Percentiles rank a stretch among this genome's conserved stretches.
Conservation (phyloP, 1,140 invertebrate genomes). For the Pentalonia nigronervosa region DNA sequence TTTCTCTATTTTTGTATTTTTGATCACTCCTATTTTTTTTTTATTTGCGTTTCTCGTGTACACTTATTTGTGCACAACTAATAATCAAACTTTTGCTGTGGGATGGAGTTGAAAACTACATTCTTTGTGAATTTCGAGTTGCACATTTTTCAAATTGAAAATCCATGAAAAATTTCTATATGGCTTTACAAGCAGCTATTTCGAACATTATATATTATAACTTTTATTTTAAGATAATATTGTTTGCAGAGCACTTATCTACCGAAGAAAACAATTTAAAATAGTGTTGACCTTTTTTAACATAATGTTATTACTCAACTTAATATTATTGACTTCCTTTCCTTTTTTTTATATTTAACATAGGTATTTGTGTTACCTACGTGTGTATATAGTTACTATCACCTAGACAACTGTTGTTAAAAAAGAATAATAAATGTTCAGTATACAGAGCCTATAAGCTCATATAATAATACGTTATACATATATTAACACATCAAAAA, state of each 20-base stretch:
- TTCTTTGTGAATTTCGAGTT: no score
- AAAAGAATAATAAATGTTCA: conserved; percentile 47
- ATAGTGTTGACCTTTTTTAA: not conserved
- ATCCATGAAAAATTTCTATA: no score
- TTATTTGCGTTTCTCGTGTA: no score
- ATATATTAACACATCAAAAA: conserved; percentile 44
- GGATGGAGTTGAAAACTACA: no score
- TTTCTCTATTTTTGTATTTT: no score
- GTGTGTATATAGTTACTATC: conserved; percentile 50
- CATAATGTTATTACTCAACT: not conserved
- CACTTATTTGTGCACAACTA: no score
- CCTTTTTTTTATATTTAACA: not conserved
- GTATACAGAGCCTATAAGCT: not conserved
- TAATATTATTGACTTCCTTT: conserved; percentile 41
- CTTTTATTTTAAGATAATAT: not conserved
- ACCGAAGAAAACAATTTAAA: not conserved
- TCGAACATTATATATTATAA: not conserved
- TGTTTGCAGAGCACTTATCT: not conserved
- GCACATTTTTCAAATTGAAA: no score
- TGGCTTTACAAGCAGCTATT: not conserved
- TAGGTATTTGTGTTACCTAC: not conserved
- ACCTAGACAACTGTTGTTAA: conserved; percentile 53
- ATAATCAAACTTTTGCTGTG: no score
- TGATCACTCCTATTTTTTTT: no score
- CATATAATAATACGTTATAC: not conserved